These are phyloP conservation scores for Pelodiscus sinensis DNA, from an alignment of 2,113 vertebrate species.

Conservation along the genomic window DNA sequence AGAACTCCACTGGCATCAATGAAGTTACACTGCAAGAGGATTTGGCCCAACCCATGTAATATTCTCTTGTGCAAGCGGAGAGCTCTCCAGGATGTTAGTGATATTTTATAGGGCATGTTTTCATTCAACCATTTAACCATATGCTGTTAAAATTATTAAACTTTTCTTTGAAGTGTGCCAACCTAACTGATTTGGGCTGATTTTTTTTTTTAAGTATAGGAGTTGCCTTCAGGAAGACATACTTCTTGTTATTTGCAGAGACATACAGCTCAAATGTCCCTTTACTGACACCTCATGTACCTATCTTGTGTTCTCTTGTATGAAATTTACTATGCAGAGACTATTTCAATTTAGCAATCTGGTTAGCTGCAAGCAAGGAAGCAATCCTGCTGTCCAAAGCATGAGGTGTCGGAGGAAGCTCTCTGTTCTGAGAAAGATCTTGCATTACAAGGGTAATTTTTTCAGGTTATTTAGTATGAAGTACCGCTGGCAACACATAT, in stretches of 20 bases:
- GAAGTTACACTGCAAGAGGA: not conserved
- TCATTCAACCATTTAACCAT: not conserved
- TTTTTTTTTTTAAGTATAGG: not conserved
- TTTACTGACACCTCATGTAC: conserved; percentile 11
- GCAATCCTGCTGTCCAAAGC: conserved; percentile 16
- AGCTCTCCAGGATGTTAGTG: not conserved
- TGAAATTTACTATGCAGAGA: conserved; percentile 43
- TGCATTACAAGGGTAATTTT: conserved; percentile 21
- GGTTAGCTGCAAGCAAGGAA: conserved; percentile 17
- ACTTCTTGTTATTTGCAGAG: conserved; percentile 36
- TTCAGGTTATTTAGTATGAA: conserved; percentile 15
- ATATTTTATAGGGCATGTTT: not conserved
- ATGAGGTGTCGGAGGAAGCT: conserved; percentile 1
- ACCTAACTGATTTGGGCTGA: not conserved
- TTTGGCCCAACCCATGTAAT: rapidly evolving
- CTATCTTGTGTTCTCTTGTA: not conserved
- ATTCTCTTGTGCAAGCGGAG: not conserved
- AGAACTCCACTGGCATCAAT: not conserved
- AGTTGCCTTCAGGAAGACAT: conserved; percentile 26
- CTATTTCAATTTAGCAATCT: conserved; percentile 30
- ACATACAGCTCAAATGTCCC: conserved; percentile 4
- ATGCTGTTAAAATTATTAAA: not conserved
- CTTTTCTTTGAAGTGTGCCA: not conserved
- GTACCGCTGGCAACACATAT: not conserved
- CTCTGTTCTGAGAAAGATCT: not conserved